Conservation (phyloP, 2,888 invertebrate genomes). For the Xanthia icteritia region DNA sequence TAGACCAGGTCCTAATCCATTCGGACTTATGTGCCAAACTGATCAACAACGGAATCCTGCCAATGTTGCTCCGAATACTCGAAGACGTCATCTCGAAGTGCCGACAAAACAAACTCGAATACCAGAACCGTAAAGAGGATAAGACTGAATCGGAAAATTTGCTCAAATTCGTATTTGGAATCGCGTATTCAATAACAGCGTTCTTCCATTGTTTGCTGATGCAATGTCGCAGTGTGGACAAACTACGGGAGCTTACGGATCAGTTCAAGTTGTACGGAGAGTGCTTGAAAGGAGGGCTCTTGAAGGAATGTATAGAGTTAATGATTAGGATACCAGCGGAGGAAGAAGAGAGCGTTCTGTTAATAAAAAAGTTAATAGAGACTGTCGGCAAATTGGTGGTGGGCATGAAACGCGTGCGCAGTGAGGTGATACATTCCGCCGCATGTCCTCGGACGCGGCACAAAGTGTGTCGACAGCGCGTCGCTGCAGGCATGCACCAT, state of each 20-base stretch:
- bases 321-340: constrained; percentile 89
- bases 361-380: constrained; percentile 90
- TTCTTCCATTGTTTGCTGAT: constrained; percentile 91
- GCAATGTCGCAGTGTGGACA: constrained; percentile 89
- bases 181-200: constrained; percentile 90
- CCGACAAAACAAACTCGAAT: constrained; percentile 73
- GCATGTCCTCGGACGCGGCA: constrained; percentile 89
- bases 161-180: constrained; percentile 91
- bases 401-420: constrained; percentile 90
- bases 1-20: constrained; percentile 89
- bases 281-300: constrained; percentile 90
- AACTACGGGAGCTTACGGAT: constrained; percentile 90
- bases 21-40: constrained; percentile 90
- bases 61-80: constrained; percentile 90
- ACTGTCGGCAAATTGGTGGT: constrained; percentile 89
- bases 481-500: constrained; percentile 89
- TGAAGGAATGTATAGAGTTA: constrained; percentile 89
- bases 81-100: constrained; percentile 89
- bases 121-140: constrained; percentile 75
- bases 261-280: constrained; percentile 91
- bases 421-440: constrained; percentile 89
- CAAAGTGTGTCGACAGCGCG: constrained; percentile 85
- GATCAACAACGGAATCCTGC: constrained; percentile 91
- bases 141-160: constrained; percentile 87
- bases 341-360: constrained; percentile 77